Percentiles rank a stretch among this genome's conserved stretches.
These are phyloP conservation scores for Microctenopoma steveboyesi DNA, from an alignment of 2,797 vertebrate genomes.

Conservation along the genomic window DNA sequence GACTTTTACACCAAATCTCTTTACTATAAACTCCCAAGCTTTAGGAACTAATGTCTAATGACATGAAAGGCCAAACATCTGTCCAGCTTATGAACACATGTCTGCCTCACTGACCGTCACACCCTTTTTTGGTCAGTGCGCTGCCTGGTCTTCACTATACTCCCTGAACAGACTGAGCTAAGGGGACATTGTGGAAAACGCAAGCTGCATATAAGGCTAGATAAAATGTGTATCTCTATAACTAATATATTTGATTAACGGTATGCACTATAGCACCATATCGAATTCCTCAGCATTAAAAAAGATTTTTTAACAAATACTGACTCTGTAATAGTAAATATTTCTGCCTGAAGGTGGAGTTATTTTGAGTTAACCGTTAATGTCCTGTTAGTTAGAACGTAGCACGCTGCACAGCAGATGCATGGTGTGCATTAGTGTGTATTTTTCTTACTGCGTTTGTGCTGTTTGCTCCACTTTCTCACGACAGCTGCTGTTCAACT, in stretches of 20 bases:
- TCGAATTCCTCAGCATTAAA: background rate
- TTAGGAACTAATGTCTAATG: background rate
- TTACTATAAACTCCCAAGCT: too few species aligned
- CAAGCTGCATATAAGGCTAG: background rate
- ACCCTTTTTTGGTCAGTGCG: conserved; percentile 19
- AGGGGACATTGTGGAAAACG: too few species aligned
- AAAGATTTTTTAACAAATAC: too few species aligned
- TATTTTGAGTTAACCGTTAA: conserved; percentile 48
- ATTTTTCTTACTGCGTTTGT: conserved; percentile 9
- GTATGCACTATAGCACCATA: background rate
- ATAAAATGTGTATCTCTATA: background rate
- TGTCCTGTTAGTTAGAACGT: conserved; percentile 47
- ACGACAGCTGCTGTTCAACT: conserved; percentile 49
- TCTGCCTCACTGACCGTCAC: conserved; percentile 12
- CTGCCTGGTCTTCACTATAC: conserved; percentile 9
- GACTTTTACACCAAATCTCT: too few species aligned
- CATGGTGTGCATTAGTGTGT: background rate
- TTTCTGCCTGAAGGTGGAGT: conserved; percentile 22
- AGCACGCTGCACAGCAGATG: conserved; percentile 58
- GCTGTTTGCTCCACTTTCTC: conserved; percentile 46
- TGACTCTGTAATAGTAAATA: conserved; percentile 13
- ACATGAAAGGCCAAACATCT: conserved; percentile 27
- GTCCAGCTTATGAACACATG: conserved; percentile 4
- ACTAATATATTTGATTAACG: background rate
- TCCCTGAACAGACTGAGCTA: conserved; percentile 24